Conservation (phyloP, 2,888 invertebrate genomes). For the Epirrita christyi region DNA sequence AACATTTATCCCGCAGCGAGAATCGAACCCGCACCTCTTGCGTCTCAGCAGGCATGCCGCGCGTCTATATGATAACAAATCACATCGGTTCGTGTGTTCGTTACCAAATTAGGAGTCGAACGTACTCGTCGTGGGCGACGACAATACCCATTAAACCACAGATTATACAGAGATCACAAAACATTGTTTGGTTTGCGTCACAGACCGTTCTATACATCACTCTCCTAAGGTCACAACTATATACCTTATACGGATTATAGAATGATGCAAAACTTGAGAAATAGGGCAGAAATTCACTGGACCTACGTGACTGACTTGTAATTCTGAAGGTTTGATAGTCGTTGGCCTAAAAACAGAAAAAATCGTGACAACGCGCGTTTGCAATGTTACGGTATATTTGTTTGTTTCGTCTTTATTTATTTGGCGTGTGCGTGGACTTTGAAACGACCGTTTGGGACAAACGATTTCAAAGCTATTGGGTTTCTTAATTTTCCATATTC, state of each 20-base stretch:
- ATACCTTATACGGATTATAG: slow-evolving; percentile 36
- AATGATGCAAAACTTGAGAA: slow-evolving; percentile 54
- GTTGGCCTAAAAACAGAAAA: slow-evolving; percentile 62
- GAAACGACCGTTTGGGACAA: slow-evolving; percentile 49
- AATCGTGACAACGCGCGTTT: slow-evolving; percentile 54
- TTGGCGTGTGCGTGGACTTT: slow-evolving; percentile 46
- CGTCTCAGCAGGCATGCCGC: too few species aligned
- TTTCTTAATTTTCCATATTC: slow-evolving; percentile 47
- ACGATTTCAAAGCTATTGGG: slow-evolving; percentile 43
- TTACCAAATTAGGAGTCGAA: slow-evolving; percentile 33
- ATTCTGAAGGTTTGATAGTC: slow-evolving; percentile 53
- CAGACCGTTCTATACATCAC: slow-evolving; percentile 30
- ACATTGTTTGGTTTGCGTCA: slow-evolving; percentile 39
- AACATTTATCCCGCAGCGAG: too few species aligned
- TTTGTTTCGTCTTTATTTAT: slow-evolving; percentile 50
- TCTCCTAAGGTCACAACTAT: slow-evolving; percentile 40
- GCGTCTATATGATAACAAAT: slow-evolving; percentile 25
- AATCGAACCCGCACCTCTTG: too few species aligned
- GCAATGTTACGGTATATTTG: slow-evolving; percentile 50
- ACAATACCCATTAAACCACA: slow-evolving; percentile 33
- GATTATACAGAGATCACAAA: slow-evolving; percentile 26
- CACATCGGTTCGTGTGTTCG: slow-evolving; percentile 19
- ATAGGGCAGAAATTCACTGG: slow-evolving; percentile 53
- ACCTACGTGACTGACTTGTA: slow-evolving; percentile 44
- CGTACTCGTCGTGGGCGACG: slow-evolving; percentile 37